Conservation (phyloP, 2,113 vertebrate genomes). For the Garra rufa region DNA sequence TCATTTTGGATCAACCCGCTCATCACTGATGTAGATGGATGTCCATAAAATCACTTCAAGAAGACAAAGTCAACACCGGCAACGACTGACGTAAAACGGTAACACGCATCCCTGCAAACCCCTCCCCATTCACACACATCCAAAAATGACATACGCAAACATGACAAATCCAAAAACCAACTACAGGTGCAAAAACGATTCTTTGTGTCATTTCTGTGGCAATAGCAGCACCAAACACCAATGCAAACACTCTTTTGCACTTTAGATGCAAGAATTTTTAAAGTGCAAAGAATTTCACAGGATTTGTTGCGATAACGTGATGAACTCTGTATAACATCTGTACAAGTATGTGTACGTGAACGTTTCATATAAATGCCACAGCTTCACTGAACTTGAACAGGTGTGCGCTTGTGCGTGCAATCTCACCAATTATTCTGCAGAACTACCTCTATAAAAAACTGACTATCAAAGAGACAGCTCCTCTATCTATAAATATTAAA, state of each 20-base stretch:
- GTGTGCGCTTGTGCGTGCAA: neutral
- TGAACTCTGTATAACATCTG: neutral
- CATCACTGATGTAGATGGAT: no score
- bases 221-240: neutral
- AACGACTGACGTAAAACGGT: neutral
- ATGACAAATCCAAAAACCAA: neutral
- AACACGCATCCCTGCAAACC: neutral
- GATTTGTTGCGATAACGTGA: neutral
- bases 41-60: slow-evolving; percentile 6
- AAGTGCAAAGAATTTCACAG: neutral
- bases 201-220: neutral
- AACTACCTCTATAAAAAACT: neutral
- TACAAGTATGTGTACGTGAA: neutral
- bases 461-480: neutral
- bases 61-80: slow-evolving; percentile 21
- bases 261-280: no score
- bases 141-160: neutral
- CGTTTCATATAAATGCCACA: neutral
- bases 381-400: neutral
- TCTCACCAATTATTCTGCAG: slow-evolving; percentile 1
- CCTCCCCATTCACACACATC: neutral
- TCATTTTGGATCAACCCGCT: no score
- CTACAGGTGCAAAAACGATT: neutral
- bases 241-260: neutral
- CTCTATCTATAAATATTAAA: neutral